Conservation (phyloP, 2,797 vertebrate genomes). For the Crocidura indochinensis region DNA sequence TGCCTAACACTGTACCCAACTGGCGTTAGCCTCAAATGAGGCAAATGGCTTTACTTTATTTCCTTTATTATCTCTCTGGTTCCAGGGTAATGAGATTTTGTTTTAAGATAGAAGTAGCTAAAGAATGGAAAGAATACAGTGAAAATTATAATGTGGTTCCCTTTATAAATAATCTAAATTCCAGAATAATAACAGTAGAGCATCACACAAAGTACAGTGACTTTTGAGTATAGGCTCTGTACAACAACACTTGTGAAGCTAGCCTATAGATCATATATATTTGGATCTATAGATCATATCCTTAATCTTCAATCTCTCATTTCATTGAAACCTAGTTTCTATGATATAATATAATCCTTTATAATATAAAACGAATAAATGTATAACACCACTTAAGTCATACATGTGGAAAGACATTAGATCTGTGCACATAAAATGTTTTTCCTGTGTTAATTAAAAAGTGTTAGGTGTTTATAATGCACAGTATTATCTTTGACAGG, state of each 20-base stretch:
- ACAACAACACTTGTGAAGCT: background rate
- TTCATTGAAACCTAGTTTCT: background rate
- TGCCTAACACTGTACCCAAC: too few relatives aligned
- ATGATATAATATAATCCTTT: slow-evolving; percentile 47
- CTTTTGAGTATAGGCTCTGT: background rate
- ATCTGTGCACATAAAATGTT: background rate
- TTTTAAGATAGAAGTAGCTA: background rate
- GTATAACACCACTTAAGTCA: background rate
- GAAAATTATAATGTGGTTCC: background rate
- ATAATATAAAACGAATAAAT: slow-evolving; percentile 41
- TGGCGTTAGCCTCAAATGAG: too few relatives aligned
- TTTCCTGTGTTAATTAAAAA: background rate
- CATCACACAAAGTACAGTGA: background rate
- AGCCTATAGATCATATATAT: background rate
- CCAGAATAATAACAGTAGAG: background rate
- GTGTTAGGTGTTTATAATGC: background rate
- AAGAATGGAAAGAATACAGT: background rate
- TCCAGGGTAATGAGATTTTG: background rate
- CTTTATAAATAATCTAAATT: slow-evolving; percentile 43
- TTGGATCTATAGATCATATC: background rate
- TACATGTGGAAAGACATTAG: background rate
- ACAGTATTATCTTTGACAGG: background rate
- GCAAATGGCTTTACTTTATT: too few relatives aligned
- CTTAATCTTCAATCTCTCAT: background rate
- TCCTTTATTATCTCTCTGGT: too few relatives aligned